Conservation (phyloP, 2,888 invertebrate species). For the Lasioglossum leucozonium region DNA sequence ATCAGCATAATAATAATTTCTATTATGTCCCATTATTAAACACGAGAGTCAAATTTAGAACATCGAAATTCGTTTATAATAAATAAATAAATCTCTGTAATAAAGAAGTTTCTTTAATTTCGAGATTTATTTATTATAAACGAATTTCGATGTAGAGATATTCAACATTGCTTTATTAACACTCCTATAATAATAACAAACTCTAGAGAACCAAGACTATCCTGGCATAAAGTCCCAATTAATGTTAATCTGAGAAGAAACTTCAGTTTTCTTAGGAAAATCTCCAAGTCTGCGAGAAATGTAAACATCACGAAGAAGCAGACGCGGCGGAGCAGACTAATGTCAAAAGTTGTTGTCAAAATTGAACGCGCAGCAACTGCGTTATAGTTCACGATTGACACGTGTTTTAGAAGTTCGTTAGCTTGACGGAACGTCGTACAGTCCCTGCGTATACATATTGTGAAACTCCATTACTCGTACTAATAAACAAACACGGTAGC, state of each 20-base stretch:
- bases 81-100: no score
- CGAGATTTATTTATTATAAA: no score
- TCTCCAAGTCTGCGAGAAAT: background rate
- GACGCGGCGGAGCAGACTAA: background rate
- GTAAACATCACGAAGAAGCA: background rate
- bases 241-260: background rate
- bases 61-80: no score
- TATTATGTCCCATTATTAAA: no score
- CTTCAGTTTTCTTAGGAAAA: background rate
- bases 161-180: background rate
- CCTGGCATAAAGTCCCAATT: no score
- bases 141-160: no score
- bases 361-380: background rate
- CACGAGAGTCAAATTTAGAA: no score
- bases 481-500: background rate
- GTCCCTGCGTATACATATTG: background rate
- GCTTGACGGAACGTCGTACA: slow-evolving; percentile 2
- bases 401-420: slow-evolving; percentile 15
- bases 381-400: slow-evolving; percentile 17
- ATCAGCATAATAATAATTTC: no score
- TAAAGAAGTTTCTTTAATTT: no score
- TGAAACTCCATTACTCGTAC: background rate
- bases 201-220: background rate
- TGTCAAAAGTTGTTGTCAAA: slow-evolving; percentile 44
- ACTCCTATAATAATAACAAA: background rate